Evolutionary conservation across 2,797 vertebrate species (phyloP).

Genomic region (Borostomias antarcticus): DNA sequence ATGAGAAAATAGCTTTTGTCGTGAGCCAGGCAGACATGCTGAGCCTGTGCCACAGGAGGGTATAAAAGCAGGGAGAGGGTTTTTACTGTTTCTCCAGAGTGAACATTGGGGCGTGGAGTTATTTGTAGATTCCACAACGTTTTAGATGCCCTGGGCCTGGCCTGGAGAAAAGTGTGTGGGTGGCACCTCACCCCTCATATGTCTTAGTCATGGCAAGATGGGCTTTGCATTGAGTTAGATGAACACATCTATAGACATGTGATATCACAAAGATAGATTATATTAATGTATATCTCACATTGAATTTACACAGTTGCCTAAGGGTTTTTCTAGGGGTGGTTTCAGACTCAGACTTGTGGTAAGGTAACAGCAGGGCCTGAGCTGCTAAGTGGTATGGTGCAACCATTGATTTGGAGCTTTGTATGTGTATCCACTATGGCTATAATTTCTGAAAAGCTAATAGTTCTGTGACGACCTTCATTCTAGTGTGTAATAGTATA

Average conservation of each 20-base stretch:
- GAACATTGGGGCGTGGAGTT: constrained; percentile 56
- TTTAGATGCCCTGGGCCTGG: constrained; percentile 42
- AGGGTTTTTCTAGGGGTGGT: too few relatives aligned
- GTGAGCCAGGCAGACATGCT: constrained; percentile 35
- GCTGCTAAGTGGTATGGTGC: too few relatives aligned
- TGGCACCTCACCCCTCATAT: constrained; percentile 39
- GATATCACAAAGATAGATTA: too few relatives aligned
- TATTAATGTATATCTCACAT: too few relatives aligned
- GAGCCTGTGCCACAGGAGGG: constrained; percentile 35
- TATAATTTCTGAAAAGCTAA: too few relatives aligned
- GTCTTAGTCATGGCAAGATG: background rate
- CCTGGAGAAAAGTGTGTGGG: constrained; percentile 42
- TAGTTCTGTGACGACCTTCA: too few relatives aligned
- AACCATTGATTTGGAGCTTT: too few relatives aligned
- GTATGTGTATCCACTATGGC: too few relatives aligned
- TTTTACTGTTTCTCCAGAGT: constrained; percentile 41
- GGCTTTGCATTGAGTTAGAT: constrained; percentile 1
- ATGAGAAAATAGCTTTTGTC: constrained; percentile 52
- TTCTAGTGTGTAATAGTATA: too few relatives aligned
- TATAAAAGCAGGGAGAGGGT: constrained; percentile 24
- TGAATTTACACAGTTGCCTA: too few relatives aligned
- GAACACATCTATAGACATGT: background rate
- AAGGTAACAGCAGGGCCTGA: too few relatives aligned
- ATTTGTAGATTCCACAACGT: constrained; percentile 54
- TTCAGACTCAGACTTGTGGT: too few relatives aligned